Evolutionary conservation across 2,888 invertebrate species (phyloP).

Genomic region (Nasonia oneida): DNA sequence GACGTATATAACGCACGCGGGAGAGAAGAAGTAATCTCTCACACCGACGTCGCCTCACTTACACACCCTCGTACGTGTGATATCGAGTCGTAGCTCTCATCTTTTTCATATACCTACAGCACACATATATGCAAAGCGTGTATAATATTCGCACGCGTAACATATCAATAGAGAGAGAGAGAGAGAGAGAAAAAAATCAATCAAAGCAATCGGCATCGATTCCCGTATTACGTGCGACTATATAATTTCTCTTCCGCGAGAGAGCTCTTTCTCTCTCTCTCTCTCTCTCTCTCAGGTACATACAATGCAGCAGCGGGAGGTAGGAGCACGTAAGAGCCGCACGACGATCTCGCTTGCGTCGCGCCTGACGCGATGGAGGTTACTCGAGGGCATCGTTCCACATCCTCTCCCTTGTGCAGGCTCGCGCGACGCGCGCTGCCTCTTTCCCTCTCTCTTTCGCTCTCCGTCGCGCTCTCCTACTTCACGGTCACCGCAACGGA

Average conservation of each 20-base stretch:
- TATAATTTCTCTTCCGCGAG: constrained; percentile 26
- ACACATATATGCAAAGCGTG: no score
- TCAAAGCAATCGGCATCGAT: not conserved
- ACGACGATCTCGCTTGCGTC: not conserved
- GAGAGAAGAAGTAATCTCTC: not conserved
- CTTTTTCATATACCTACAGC: no score
- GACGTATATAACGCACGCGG: not conserved
- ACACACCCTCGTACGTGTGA: not conserved
- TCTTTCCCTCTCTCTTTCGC: constrained; percentile 31
- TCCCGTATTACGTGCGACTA: constrained; percentile 13
- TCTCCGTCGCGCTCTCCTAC: constrained; percentile 46
- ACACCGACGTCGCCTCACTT: not conserved
- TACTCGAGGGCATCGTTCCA: constrained; percentile 78
- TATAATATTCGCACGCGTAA: no score
- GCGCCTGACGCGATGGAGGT: constrained; percentile 73
- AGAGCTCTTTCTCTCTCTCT: not conserved
- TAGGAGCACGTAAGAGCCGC: constrained; percentile 35
- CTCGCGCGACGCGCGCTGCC: constrained; percentile 47
- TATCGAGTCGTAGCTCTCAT: no score
- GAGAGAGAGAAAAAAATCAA: not conserved
- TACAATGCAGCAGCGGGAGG: constrained; percentile 25
- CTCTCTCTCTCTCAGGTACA: not conserved
- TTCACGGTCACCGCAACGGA: constrained; percentile 68
- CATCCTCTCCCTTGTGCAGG: constrained; percentile 70
- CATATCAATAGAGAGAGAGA: no score